Evolutionary conservation across 2,888 invertebrate species (phyloP).

Genomic region (Dryobotodes eremita): DNA sequence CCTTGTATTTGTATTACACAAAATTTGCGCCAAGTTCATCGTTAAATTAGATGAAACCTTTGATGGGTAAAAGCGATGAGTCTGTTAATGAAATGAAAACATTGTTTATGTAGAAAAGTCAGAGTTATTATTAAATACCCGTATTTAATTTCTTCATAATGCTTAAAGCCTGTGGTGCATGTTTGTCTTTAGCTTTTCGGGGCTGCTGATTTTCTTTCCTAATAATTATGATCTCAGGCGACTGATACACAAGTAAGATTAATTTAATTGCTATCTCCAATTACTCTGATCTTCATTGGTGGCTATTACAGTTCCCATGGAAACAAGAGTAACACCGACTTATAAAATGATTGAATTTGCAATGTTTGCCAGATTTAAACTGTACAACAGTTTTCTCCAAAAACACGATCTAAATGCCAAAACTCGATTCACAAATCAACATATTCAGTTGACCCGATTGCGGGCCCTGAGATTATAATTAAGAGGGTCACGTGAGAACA

Average conservation of each 20-base stretch:
- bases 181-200: background rate
- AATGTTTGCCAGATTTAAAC: background rate
- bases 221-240: background rate
- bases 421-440: slow-evolving; percentile 32
- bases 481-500: slow-evolving; percentile 86
- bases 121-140: background rate
- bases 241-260: background rate
- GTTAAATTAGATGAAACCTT: slow-evolving; percentile 2
- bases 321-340: background rate
- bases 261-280: background rate
- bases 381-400: background rate
- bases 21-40: background rate
- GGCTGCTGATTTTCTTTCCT: background rate
- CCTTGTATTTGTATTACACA: background rate
- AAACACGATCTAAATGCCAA: background rate
- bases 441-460: slow-evolving; percentile 70
- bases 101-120: background rate
- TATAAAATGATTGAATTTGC: background rate
- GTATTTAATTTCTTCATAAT: background rate
- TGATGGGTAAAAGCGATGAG: background rate
- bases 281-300: background rate
- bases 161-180: no score
- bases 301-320: background rate
- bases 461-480: slow-evolving; percentile 81
- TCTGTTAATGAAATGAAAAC: background rate